These are phyloP conservation scores for Neosalanx taihuensis DNA, from an alignment of 2,797 vertebrate species.

Conservation along the genomic window DNA sequence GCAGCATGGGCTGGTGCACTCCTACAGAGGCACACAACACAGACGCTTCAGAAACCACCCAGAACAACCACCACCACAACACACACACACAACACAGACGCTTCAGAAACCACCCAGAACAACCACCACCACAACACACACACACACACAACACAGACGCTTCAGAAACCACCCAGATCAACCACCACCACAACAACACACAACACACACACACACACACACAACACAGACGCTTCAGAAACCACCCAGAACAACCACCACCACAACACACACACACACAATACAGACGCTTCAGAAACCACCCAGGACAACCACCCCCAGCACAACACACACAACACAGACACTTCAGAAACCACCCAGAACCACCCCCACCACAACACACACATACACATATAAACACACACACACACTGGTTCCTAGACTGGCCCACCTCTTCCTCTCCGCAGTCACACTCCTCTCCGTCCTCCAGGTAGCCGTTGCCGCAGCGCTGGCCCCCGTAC, in stretches of 20 bases:
- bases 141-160: background rate
- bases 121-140: background rate
- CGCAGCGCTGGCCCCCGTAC: slow-evolving; percentile 90
- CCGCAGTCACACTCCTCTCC: slow-evolving; percentile 98
- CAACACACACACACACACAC: slow-evolving; percentile 4
- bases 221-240: background rate
- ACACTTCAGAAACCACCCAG: background rate
- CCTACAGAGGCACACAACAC: slow-evolving; percentile 64
- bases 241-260: no score
- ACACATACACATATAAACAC: slow-evolving; percentile 11
- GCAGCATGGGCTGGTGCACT: slow-evolving; percentile 92
- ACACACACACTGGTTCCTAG: background rate
- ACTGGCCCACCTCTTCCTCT: slow-evolving; percentile 82
- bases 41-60: background rate
- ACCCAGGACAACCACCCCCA: no score
- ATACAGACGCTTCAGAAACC: no score
- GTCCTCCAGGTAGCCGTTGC: slow-evolving; percentile 96
- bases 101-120: no score
- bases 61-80: slow-evolving; percentile 11
- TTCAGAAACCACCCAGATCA: no score
- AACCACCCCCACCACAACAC: slow-evolving; percentile 12
- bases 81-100: background rate
- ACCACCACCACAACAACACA: no score
- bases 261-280: background rate
- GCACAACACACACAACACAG: background rate